Evolutionary conservation across 2,888 invertebrate species (phyloP).

Genomic region (Lypha dubia): DNA sequence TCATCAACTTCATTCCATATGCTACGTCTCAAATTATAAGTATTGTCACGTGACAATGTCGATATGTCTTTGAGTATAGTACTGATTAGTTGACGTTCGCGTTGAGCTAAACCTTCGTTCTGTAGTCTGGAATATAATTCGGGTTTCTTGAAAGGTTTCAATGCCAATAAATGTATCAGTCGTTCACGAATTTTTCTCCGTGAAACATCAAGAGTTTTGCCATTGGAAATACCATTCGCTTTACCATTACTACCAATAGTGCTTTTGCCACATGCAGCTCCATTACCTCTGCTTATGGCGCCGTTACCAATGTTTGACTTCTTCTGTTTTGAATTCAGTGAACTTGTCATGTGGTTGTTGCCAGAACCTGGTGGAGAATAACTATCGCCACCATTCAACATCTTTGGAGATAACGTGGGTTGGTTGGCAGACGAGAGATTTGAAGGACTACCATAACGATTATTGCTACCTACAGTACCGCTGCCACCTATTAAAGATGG

Average conservation of each 20-base stretch:
- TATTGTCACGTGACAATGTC: conserved; percentile 91
- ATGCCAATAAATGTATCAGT: conserved; percentile 95
- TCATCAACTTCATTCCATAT: conserved; percentile 97
- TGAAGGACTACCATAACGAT: conserved; percentile 74
- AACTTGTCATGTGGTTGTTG: conserved; percentile 14
- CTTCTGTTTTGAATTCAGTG: conserved; percentile 51
- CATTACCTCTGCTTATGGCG: conserved; percentile 43
- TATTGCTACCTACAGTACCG: conserved; percentile 77
- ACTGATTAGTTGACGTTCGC: conserved; percentile 90
- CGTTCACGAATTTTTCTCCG: conserved; percentile 90
- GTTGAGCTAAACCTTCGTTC: conserved; percentile 94
- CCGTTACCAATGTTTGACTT: conserved; percentile 57
- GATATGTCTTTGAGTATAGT: conserved; percentile 92
- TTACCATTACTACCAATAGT: conserved; percentile 64
- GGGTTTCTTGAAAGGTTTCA: conserved; percentile 96
- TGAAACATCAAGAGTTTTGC: conserved; percentile 81
- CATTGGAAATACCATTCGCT: conserved; percentile 59
- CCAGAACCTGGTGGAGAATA: conserved; percentile 70
- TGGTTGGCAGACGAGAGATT: conserved; percentile 67
- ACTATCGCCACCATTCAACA: conserved; percentile 71
- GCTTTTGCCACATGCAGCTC: conserved; percentile 36
- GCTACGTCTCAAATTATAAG: conserved; percentile 92
- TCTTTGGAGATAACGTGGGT: conserved; percentile 52
- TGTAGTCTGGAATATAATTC: conserved; percentile 92
- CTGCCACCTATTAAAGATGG: conserved; percentile 79